Base-by-base conservation (phyloP, 2,888 invertebrate genomes). In the Tigriopus californicus region DNA sequence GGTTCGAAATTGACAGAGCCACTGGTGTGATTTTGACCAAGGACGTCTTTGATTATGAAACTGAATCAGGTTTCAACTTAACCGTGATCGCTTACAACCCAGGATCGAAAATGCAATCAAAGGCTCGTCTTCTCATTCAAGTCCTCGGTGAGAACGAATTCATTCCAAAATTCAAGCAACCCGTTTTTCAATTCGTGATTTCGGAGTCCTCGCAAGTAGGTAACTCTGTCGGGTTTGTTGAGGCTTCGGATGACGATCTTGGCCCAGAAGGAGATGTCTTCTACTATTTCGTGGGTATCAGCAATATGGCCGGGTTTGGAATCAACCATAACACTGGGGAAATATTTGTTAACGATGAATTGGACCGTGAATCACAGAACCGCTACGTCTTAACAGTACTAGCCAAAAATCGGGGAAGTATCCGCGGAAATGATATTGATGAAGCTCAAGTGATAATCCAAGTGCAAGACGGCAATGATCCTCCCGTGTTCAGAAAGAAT, bases 401-500 rank as follows among this genome's bases (percentile, higher is more conserved):
- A 75, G 92, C 92, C 0, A 95, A 95, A 73, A 95, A 95, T 69
- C 81, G 82, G 55, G 94, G 94, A 13, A 87, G 90, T 18, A 91
- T 95, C 65, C 78, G 83, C 44, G 94, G 94, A 2, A 91, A 92
- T 69, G 92, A 94, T 67, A 92, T 91, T 0, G 92, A 91, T 68
- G 90, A 89, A 72, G 92, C 92, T 3, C 88, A 89, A 72, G 86
- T 95, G 1, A 85, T 88, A 53, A 83, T 95, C 62, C 84, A 86
- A 0, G 86, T 95, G 63, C 88, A 91, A 73, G 94, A 94, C 70
- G 92, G 92, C 20, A 94, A 94, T 69, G 94, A 94, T 74, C 90
- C 94, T 1, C 94, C 94, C 0, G 87, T 88, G 69, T 95, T 95
- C 69, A 71, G 82, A n/a, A 79, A 83, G 66, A 77, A 76, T 54